Evolutionary conservation across 2,113 vertebrate genomes (phyloP).

Genomic region (Cairina moschata): DNA sequence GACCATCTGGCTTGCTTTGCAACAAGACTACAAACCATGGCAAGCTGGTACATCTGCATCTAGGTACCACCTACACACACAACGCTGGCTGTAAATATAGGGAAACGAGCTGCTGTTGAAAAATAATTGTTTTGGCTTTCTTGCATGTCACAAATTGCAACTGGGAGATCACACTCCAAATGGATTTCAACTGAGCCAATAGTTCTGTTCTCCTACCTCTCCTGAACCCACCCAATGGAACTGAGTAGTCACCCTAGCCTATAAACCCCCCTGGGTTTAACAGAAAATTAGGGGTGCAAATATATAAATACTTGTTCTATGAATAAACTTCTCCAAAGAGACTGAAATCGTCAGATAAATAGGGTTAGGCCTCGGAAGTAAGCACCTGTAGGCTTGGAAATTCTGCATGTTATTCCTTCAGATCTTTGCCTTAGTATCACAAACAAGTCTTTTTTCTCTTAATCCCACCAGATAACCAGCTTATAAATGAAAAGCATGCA

Average conservation of each 20-base stretch:
- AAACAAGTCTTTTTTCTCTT: background rate
- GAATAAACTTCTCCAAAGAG: background rate
- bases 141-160: background rate
- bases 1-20: constrained; percentile 38
- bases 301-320: background rate
- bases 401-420: constrained; percentile 40
- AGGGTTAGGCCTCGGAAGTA: background rate
- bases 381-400: constrained; percentile 26
- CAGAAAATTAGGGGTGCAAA: background rate
- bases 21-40: background rate
- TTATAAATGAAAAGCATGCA: constrained; percentile 75
- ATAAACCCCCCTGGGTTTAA: background rate
- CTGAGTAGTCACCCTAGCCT: background rate
- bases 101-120: background rate
- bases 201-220: background rate
- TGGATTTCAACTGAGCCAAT: background rate
- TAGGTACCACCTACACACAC: background rate
- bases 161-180: background rate
- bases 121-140: background rate
- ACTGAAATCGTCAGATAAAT: background rate
- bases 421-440: background rate
- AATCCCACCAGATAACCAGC: constrained; percentile 76
- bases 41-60: constrained; percentile 8
- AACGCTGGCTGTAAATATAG: background rate
- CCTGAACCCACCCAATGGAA: background rate